These are phyloP conservation scores for Macrophya annulata DNA, from an alignment of 2,888 invertebrate genomes.

Conservation along the genomic window DNA sequence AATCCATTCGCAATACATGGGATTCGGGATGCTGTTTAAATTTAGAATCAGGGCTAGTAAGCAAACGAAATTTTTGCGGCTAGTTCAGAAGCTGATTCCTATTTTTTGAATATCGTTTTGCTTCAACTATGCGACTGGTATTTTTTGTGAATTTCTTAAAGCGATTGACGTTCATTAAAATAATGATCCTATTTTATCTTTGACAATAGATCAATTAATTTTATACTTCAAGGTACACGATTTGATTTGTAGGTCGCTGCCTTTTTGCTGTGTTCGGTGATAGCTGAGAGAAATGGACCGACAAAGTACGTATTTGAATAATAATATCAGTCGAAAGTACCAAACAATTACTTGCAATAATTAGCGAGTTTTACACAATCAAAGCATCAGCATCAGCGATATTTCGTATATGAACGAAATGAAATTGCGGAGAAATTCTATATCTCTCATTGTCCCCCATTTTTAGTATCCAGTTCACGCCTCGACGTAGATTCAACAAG, in stretches of 20 bases:
- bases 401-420: background rate
- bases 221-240: conserved; percentile 10
- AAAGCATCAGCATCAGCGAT: background rate
- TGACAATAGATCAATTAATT: background rate
- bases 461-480: conserved; percentile 59
- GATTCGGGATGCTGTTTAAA: background rate
- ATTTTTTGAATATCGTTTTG: background rate
- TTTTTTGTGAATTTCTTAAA: background rate
- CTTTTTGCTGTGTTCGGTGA: conserved; percentile 63
- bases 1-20: background rate
- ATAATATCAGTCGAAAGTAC: conserved; percentile 57
- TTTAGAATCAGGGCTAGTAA: background rate
- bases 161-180: background rate
- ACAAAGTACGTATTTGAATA: conserved; percentile 59
- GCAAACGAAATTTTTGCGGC: background rate
- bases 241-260: conserved; percentile 64
- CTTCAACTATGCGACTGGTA: background rate
- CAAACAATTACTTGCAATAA: conserved; percentile 54
- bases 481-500: conserved; percentile 58
- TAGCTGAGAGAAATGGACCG: conserved; percentile 62
- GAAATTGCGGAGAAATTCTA: background rate
- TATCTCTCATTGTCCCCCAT: conserved; percentile 61
- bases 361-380: background rate
- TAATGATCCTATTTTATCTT: background rate
- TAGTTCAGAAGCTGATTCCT: background rate